A percentile compares a stretch with the other conserved stretches of the same genome.
phyloP scores from a whole-genome alignment of 2,113 vertebrate species.

The Aleadryas rufinucha region DNA sequence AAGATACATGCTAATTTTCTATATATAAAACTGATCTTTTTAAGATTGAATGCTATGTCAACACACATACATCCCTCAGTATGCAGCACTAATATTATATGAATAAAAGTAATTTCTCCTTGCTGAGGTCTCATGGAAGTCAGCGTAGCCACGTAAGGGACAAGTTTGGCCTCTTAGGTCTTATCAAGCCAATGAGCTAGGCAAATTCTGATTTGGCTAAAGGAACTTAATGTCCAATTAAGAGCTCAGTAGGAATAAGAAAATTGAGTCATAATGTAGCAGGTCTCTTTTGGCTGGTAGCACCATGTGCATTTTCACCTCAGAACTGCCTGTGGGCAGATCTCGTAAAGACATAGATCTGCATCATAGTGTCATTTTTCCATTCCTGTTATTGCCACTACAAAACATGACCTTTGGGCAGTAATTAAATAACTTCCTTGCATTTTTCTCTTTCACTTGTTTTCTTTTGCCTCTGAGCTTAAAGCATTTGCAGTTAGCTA shows the following conservation, averaged over 20 bases:
- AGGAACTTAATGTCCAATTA: slow-evolving; percentile 16
- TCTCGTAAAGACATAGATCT: background rate
- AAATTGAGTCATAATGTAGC: background rate
- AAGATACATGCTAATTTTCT: background rate
- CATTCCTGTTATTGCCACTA: background rate
- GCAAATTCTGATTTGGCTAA: background rate
- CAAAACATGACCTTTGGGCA: background rate
- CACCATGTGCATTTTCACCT: background rate
- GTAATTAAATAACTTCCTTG: background rate
- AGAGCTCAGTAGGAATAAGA: background rate
- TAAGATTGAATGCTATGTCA: background rate
- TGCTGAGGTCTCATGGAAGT: background rate
- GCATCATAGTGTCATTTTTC: background rate
- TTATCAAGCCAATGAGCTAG: slow-evolving; percentile 15
- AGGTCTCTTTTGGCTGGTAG: slow-evolving; percentile 4
- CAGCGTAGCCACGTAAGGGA: background rate
- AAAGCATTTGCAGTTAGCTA: background rate
- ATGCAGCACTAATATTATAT: background rate
- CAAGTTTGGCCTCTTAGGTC: background rate
- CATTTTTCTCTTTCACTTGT: background rate
- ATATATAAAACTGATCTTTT: background rate
- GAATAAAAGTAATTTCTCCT: background rate
- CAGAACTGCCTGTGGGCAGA: background rate
- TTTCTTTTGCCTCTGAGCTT: background rate
- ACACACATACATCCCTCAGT: background rate